Evolutionary conservation across 2,113 vertebrate species (phyloP).

Genomic region (Oxyruncus cristatus): DNA sequence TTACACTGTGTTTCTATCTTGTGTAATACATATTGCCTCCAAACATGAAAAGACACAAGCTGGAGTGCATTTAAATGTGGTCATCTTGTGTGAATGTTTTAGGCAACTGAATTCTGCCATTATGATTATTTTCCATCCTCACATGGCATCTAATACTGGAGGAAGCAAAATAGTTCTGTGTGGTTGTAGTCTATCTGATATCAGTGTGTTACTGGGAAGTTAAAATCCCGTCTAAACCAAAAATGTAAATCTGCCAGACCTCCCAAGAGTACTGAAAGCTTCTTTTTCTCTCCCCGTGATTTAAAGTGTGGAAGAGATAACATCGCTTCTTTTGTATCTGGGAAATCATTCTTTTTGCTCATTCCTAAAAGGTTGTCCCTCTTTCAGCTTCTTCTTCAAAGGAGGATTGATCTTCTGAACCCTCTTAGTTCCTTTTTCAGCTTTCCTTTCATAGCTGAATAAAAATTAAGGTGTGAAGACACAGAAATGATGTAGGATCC

Average conservation of each 20-base stretch:
- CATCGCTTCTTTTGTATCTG: constrained; percentile 8
- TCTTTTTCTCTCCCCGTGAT: constrained; percentile 54
- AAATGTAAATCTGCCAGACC: constrained; percentile 71
- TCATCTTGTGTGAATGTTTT: constrained; percentile 28
- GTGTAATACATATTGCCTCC: background rate
- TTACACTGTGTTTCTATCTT: background rate
- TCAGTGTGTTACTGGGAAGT: constrained; percentile 62
- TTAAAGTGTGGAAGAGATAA: constrained; percentile 51
- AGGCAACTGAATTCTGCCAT: constrained; percentile 1
- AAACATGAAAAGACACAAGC: constrained; percentile 23
- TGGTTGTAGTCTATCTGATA: constrained; percentile 68
- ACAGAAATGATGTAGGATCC: background rate
- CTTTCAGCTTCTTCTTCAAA: constrained; percentile 25
- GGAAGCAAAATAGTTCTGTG: constrained; percentile 44
- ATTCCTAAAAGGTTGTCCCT: background rate
- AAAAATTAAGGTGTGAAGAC: background rate
- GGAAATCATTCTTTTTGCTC: background rate
- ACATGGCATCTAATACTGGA: constrained; percentile 54
- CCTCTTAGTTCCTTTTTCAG: background rate
- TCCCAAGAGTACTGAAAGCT: constrained; percentile 64
- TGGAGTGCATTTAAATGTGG: constrained; percentile 65
- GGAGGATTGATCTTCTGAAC: background rate
- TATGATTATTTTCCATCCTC: constrained; percentile 37
- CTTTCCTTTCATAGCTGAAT: background rate
- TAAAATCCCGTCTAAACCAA: constrained; percentile 60